phyloP scores from a whole-genome alignment of 2,888 invertebrate species.

The Drosophila algonquin region DNA sequence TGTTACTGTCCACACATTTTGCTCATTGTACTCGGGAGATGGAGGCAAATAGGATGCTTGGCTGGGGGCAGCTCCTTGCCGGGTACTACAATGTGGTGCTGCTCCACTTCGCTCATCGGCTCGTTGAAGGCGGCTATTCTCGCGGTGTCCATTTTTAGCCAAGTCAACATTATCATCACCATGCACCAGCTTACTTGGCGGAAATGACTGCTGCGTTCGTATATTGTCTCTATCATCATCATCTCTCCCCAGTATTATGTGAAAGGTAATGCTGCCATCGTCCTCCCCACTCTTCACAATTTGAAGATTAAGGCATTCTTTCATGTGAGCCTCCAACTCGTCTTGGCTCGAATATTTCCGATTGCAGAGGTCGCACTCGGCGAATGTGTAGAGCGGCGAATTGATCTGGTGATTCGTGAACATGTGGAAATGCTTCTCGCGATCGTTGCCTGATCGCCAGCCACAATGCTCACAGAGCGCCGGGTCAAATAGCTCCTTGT shows the following conservation, averaged over 20 bases:
- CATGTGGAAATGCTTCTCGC: conserved; percentile 90
- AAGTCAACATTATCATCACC: too few species aligned
- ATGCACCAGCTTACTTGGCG: not conserved
- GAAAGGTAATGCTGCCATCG: conserved; percentile 85
- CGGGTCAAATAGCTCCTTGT: conserved; percentile 90
- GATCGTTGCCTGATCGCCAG: conserved; percentile 89
- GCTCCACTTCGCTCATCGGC: too few species aligned
- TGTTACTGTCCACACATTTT: not conserved
- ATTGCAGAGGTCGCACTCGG: conserved; percentile 91
- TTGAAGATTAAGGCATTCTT: conserved; percentile 82
- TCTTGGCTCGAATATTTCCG: conserved; percentile 89
- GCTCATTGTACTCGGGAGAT: not conserved
- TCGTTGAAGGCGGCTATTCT: too few species aligned
- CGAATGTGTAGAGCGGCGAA: conserved; percentile 89
- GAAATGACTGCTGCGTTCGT: not conserved
- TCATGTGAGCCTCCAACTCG: conserved; percentile 89
- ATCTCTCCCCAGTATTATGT: conserved; percentile 77
- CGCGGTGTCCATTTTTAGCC: too few species aligned
- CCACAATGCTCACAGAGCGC: conserved; percentile 94
- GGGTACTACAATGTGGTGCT: too few species aligned
- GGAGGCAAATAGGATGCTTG: not conserved
- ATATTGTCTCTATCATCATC: conserved; percentile 73
- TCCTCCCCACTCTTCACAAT: conserved; percentile 84
- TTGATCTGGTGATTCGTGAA: conserved; percentile 92
- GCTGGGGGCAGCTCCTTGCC: too few species aligned